phyloP scores from a whole-genome alignment of 2,797 vertebrate genomes.

The Vespertilio murinus region DNA sequence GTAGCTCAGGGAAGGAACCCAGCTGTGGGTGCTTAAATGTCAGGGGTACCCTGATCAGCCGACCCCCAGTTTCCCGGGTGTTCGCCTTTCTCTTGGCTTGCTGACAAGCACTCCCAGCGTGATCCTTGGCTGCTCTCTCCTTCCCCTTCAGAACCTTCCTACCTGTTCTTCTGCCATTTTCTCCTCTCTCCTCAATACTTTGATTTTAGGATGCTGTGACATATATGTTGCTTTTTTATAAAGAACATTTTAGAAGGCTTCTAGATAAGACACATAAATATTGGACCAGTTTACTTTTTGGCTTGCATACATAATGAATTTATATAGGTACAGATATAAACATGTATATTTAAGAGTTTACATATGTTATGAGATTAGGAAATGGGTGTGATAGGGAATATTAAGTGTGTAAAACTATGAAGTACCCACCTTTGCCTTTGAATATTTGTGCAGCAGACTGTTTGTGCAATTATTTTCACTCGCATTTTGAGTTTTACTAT shows the following conservation, averaged over 20 bases:
- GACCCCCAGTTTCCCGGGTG: too few relatives aligned
- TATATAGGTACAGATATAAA: not conserved
- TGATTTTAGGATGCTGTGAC: not conserved
- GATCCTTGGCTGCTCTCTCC: too few relatives aligned
- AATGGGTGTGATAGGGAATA: not conserved
- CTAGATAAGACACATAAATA: not conserved
- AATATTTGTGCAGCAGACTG: not conserved
- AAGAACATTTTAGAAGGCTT: not conserved
- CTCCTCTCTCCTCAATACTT: too few relatives aligned
- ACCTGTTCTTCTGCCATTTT: too few relatives aligned
- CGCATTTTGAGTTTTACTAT: slow-evolving; percentile 12
- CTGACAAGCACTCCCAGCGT: too few relatives aligned
- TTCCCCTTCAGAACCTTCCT: too few relatives aligned
- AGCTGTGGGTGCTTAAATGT: too few relatives aligned
- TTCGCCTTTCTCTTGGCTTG: too few relatives aligned
- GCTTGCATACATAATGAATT: not conserved
- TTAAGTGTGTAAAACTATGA: not conserved
- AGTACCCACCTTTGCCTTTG: not conserved
- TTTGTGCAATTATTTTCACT: not conserved
- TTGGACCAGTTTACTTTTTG: not conserved
- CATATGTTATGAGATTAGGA: not conserved
- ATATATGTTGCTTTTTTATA: not conserved
- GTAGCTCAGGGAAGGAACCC: too few relatives aligned
- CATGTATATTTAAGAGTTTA: not conserved
- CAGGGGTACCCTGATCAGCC: too few relatives aligned